These are phyloP conservation scores for Temnothorax ravouxi DNA, from an alignment of 2,888 invertebrate species.

Conservation along the genomic window DNA sequence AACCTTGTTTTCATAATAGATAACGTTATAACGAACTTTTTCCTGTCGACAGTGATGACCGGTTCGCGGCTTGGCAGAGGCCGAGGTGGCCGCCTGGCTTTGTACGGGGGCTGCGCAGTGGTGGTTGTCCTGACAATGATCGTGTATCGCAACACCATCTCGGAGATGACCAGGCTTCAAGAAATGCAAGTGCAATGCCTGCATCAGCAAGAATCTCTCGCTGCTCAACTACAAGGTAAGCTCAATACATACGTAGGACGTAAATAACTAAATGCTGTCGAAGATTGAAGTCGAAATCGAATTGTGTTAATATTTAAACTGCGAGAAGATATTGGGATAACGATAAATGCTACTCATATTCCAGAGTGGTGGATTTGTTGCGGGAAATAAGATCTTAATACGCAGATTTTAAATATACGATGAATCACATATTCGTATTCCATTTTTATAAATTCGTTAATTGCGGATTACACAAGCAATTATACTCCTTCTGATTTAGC, in stretches of 20 bases:
- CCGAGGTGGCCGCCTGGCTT: conserved; percentile 83
- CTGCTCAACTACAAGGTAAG: conserved; percentile 84
- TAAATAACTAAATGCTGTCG: background rate
- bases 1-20: background rate
- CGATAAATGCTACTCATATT: background rate
- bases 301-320: conserved; percentile 8
- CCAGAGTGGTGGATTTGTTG: background rate
- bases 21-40: background rate
- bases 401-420: background rate
- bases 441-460: background rate
- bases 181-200: conserved; percentile 82
- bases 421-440: background rate
- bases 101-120: conserved; percentile 80
- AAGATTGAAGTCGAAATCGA: background rate
- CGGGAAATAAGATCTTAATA: background rate
- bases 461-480: background rate
- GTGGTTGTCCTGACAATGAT: conserved; percentile 79
- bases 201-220: conserved; percentile 83
- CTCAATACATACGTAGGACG: background rate
- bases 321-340: background rate
- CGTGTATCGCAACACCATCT: conserved; percentile 82
- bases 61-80: conserved; percentile 85
- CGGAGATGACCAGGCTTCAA: conserved; percentile 83
- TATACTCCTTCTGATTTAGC: background rate
- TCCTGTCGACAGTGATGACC: conserved; percentile 81